phyloP scores from a whole-genome alignment of 2,797 vertebrate genomes.

The Takifugu rubripes region DNA sequence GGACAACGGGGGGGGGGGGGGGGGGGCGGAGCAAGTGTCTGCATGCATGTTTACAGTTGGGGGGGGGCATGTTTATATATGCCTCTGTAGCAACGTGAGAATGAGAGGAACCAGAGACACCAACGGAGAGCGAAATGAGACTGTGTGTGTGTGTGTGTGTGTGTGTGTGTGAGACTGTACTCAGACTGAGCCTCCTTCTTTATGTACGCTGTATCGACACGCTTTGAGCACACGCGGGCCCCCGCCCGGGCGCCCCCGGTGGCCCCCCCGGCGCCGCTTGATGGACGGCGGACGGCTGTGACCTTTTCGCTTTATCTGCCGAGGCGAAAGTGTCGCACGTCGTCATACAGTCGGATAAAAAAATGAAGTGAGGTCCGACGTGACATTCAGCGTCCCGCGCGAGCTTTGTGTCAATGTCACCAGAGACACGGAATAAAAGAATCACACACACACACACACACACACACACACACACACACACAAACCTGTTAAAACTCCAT shows the following conservation, averaged over 20 bases:
- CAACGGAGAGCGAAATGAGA: slow-evolving; percentile 37
- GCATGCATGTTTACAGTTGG: background rate
- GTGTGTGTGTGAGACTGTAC: slow-evolving; percentile 6
- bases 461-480: too few relatives aligned
- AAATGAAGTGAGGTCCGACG: background rate
- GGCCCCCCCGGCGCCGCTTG: background rate
- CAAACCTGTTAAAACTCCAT: slow-evolving; percentile 3
- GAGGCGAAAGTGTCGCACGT: too few relatives aligned
- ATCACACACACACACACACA: background rate
- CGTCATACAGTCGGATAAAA: background rate
- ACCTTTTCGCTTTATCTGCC: background rate
- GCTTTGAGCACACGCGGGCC: too few relatives aligned
- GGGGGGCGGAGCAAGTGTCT: slow-evolving; percentile 11
- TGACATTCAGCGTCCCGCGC: background rate
- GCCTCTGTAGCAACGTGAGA: slow-evolving; percentile 38
- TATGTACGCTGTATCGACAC: too few relatives aligned
- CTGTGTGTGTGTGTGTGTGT: slow-evolving; percentile 21
- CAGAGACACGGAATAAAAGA: background rate
- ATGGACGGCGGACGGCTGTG: background rate
- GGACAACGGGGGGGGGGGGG: slow-evolving; percentile 34
- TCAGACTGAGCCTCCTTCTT: background rate
- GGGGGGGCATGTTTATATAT: slow-evolving; percentile 6
- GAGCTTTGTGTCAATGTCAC: background rate
- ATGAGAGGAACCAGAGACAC: slow-evolving; percentile 29
- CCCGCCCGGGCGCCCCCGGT: too few relatives aligned